These are phyloP conservation scores for Orycteropus afer DNA, from an alignment of 2,113 vertebrate species.

Conservation along the genomic window DNA sequence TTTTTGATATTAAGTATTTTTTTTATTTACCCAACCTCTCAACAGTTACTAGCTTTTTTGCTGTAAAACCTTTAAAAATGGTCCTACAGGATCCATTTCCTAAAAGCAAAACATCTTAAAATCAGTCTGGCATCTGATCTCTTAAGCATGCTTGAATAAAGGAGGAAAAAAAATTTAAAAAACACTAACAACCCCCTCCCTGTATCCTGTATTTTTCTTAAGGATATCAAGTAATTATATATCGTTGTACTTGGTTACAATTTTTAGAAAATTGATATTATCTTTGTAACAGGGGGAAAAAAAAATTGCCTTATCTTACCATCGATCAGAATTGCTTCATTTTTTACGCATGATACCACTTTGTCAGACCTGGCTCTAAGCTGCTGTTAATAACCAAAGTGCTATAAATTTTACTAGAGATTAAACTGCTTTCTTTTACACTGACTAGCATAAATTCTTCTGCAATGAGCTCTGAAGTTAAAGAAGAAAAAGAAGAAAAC, in stretches of 20 bases:
- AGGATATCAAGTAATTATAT: not conserved
- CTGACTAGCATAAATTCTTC: constrained; percentile 78
- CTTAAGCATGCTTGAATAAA: constrained; percentile 24
- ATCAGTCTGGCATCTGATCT: constrained; percentile 43
- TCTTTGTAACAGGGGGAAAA: constrained; percentile 56
- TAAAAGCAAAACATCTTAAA: constrained; percentile 56
- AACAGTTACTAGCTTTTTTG: constrained; percentile 19
- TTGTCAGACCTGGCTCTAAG: constrained; percentile 69
- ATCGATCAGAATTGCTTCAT: constrained; percentile 53
- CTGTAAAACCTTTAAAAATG: constrained; percentile 39
- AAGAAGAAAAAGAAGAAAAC: constrained; percentile 22
- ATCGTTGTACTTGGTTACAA: not conserved
- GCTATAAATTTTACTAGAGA: constrained; percentile 72
- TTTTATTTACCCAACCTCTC: constrained; percentile 22
- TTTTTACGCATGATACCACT: constrained; percentile 64
- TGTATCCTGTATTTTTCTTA: not conserved
- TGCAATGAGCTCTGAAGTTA: constrained; percentile 76
- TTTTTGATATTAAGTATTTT: constrained; percentile 61
- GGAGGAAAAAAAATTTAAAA: not conserved
- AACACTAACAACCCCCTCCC: constrained; percentile 18
- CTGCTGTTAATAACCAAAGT: constrained; percentile 79
- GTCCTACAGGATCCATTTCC: constrained; percentile 42
- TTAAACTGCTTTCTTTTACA: constrained; percentile 78
- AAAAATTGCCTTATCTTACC: constrained; percentile 45
- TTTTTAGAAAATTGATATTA: constrained; percentile 53